Evolutionary conservation across 2,888 invertebrate species (phyloP).

Genomic region (Sthenelais limicola): DNA sequence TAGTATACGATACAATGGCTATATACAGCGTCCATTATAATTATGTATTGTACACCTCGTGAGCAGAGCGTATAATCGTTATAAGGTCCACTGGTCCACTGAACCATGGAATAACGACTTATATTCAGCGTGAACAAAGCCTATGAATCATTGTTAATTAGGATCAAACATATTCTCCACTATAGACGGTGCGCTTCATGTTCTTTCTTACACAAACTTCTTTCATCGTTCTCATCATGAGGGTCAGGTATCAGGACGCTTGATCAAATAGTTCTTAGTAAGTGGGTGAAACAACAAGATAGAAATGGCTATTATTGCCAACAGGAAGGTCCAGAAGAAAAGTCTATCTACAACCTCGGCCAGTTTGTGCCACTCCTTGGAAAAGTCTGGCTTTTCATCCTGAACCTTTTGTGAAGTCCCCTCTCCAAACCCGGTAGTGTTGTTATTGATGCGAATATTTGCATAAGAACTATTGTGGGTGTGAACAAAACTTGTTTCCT

Average conservation of each 20-base stretch:
- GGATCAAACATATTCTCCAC: too few species aligned
- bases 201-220: too few species aligned
- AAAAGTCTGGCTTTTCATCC: constrained; percentile 41
- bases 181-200: too few species aligned
- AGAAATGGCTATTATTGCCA: constrained; percentile 46
- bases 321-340: constrained; percentile 48
- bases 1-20: too few species aligned
- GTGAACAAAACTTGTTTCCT: constrained; percentile 37
- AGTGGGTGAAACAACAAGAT: constrained; percentile 48
- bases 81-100: too few species aligned
- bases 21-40: too few species aligned
- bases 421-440: constrained; percentile 9
- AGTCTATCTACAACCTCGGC: constrained; percentile 49
- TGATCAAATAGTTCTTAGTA: constrained; percentile 40
- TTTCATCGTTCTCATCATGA: constrained; percentile 6
- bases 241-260: constrained; percentile 2
- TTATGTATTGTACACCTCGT: too few species aligned
- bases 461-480: constrained; percentile 13
- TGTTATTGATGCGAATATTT: constrained; percentile 7
- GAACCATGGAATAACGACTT: too few species aligned
- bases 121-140: too few species aligned
- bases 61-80: too few species aligned
- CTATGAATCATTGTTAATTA: too few species aligned
- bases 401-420: constrained; percentile 1
- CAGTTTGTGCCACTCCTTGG: constrained; percentile 46